Evolutionary conservation across 1,140 invertebrate species (phyloP).

Genomic region (Tachypleus tridentatus): DNA sequence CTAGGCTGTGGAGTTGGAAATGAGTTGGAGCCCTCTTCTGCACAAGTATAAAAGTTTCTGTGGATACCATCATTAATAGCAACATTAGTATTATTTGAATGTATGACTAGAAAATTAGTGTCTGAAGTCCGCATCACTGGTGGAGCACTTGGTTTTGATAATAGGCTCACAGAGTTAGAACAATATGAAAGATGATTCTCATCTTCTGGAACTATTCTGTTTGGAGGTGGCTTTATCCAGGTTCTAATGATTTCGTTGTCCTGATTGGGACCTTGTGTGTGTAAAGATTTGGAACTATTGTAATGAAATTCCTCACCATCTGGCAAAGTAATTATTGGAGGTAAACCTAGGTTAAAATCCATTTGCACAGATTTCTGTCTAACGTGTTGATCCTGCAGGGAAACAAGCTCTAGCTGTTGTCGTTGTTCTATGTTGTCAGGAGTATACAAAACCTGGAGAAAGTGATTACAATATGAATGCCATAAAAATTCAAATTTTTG

Average conservation of each 20-base stretch:
- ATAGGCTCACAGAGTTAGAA: conserved; percentile 41
- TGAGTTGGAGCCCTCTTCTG: neutral
- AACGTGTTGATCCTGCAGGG: conserved; percentile 43
- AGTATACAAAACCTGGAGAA: conserved; percentile 41
- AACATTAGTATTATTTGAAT: conserved; percentile 14
- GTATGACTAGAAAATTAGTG: conserved; percentile 21
- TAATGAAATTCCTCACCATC: conserved; percentile 57
- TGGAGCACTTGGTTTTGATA: conserved; percentile 25
- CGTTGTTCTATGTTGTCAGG: conserved; percentile 38
- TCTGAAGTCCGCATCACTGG: conserved; percentile 6
- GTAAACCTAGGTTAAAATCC: conserved; percentile 49
- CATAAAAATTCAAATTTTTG: no score
- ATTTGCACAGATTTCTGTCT: conserved; percentile 45
- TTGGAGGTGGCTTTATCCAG: conserved; percentile 55
- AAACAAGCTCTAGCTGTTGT: conserved; percentile 42
- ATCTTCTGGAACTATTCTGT: conserved; percentile 52
- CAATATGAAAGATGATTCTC: conserved; percentile 51
- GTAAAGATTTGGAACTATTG: conserved; percentile 44
- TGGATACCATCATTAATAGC: conserved; percentile 11
- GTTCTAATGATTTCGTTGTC: conserved; percentile 54
- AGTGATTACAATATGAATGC: no score
- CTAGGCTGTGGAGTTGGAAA: neutral
- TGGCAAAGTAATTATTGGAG: conserved; percentile 51
- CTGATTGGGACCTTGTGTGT: conserved; percentile 48
- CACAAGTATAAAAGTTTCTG: neutral